Conservation (phyloP, 2,888 invertebrate genomes). For the Coleophora deauratella region DNA sequence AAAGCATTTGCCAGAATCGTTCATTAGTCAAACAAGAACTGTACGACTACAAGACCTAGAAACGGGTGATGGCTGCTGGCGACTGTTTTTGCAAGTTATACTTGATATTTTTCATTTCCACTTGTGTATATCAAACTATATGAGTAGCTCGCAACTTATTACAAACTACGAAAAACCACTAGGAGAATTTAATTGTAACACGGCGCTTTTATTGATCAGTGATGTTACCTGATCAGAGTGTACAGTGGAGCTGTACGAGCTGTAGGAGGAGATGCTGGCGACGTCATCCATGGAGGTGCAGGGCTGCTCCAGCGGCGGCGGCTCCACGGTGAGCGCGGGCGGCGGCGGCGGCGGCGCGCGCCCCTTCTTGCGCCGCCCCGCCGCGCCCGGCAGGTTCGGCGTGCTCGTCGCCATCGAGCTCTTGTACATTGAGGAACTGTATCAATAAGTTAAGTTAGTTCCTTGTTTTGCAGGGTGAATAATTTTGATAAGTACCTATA, state of each 20-base stretch:
- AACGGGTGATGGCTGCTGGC: too few species aligned
- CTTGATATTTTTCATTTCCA: too few species aligned
- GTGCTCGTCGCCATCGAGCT: conserved; percentile 55
- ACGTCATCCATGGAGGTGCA: conserved; percentile 58
- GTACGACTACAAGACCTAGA: too few species aligned
- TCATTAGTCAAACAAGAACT: too few species aligned
- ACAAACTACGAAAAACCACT: too few species aligned
- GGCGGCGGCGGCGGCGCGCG: conserved; percentile 81
- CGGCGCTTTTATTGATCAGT: too few species aligned
- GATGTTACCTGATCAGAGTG: conserved; percentile 54
- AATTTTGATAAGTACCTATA: too few species aligned
- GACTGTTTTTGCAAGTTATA: too few species aligned
- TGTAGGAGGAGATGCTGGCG: conserved; percentile 59
- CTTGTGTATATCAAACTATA: too few species aligned
- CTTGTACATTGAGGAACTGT: conserved; percentile 46
- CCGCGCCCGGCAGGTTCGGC: conserved; percentile 55
- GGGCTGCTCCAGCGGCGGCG: conserved; percentile 24
- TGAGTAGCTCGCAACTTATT: too few species aligned
- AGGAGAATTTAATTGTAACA: too few species aligned
- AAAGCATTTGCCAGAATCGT: too few species aligned
- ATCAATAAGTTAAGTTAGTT: not conserved
- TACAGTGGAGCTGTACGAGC: conserved; percentile 56
- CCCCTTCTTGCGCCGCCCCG: conserved; percentile 75
- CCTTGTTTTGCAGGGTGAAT: not conserved
- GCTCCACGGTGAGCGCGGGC: conserved; percentile 25